Percentiles rank a stretch among this genome's conserved stretches.
Conservation (phyloP, 1,140 invertebrate species). For the Globodera ellingtonae region DNA sequence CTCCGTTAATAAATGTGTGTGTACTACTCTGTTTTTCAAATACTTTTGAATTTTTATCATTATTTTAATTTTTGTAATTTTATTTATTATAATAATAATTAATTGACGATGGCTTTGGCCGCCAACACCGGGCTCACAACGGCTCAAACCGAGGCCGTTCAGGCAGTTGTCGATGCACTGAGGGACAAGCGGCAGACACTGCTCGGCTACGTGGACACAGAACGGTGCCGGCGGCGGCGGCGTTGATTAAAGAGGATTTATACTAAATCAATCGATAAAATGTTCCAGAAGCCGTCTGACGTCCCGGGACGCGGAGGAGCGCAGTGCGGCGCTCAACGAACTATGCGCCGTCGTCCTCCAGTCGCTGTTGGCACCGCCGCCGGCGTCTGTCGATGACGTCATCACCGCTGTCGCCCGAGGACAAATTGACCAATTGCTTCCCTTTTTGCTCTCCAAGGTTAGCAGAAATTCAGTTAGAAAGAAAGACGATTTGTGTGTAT, state of each 20-base stretch:
- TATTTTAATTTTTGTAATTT: no score
- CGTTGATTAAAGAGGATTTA: neutral
- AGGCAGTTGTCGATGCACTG: neutral
- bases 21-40: no score
- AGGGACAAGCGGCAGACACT: neutral
- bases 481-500: no score
- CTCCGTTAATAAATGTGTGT: no score
- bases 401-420: neutral
- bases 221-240: constrained; percentile 1
- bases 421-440: constrained; percentile 18
- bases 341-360: constrained; percentile 30
- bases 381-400: neutral
- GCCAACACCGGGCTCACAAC: no score
- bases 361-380: constrained; percentile 6
- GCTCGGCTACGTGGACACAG: neutral
- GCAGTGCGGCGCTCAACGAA: constrained; percentile 30
- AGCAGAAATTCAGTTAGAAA: neutral
- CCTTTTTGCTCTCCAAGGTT: constrained; percentile 34
- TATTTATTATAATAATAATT: no score
- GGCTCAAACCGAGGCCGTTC: neutral
- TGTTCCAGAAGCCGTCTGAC: constrained; percentile 30
- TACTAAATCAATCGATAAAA: neutral
- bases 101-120: no score
- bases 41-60: no score
- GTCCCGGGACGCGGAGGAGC: constrained; percentile 22